phyloP scores from a whole-genome alignment of 2,113 vertebrate genomes.

The Brachionichthys hirsutus region DNA sequence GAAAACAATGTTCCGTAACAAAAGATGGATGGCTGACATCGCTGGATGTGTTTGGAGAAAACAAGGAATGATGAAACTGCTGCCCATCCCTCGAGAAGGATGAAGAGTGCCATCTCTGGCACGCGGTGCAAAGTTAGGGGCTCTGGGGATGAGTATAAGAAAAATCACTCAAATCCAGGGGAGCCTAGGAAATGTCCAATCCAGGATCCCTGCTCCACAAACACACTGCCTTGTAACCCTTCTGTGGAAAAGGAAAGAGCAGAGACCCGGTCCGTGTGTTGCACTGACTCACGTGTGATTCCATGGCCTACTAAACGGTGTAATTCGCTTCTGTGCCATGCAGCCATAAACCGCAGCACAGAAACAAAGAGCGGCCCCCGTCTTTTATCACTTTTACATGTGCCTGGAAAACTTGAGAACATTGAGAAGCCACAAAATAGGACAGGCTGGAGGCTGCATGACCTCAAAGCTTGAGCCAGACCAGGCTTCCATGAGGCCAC shows the following conservation, averaged over 20 bases:
- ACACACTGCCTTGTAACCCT: constrained; percentile 51
- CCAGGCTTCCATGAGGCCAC: too few relatives aligned
- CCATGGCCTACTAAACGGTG: constrained; percentile 67
- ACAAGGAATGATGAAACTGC: constrained; percentile 51
- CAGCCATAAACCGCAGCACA: constrained; percentile 60
- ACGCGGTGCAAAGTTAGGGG: constrained; percentile 34
- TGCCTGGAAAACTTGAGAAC: constrained; percentile 55
- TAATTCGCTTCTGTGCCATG: constrained; percentile 64
- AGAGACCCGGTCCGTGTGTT: constrained; percentile 71
- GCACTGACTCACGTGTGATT: constrained; percentile 73
- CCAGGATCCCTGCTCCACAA: constrained; percentile 56
- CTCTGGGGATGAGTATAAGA: constrained; percentile 43
- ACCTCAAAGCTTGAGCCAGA: not conserved
- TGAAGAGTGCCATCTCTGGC: constrained; percentile 47
- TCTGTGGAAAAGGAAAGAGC: constrained; percentile 40
- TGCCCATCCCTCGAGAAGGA: constrained; percentile 3
- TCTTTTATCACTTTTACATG: constrained; percentile 49
- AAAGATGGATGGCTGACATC: constrained; percentile 44
- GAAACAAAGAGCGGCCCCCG: constrained; percentile 58
- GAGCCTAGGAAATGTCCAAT: constrained; percentile 21
- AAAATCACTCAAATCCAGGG: constrained; percentile 6
- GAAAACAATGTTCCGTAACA: constrained; percentile 22
- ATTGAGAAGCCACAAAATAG: constrained; percentile 41
- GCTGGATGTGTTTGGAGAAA: constrained; percentile 17
- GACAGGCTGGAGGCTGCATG: constrained; percentile 33